A percentile compares a stretch with the other conserved stretches of the same genome.
phyloP scores from a whole-genome alignment of 2,888 invertebrate species.

The Plagodis pulveraria region DNA sequence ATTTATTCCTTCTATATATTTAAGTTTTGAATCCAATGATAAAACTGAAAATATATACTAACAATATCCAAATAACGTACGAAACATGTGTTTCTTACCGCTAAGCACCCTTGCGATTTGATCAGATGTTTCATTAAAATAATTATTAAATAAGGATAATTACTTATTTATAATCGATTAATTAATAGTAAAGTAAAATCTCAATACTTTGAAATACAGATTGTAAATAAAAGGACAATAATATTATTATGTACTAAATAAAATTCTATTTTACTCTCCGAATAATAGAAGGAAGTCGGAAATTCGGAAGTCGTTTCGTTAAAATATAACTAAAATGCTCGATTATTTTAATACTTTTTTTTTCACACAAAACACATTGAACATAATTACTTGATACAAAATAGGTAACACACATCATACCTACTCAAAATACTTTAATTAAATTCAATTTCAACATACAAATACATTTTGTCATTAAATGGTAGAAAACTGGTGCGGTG shows the following conservation, averaged over 20 bases:
- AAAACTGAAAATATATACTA: constrained; percentile 23
- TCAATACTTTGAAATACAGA: constrained; percentile 11
- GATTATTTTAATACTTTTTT: constrained; percentile 52
- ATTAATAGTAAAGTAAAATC: not conserved
- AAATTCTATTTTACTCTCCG: constrained; percentile 5
- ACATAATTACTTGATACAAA: constrained; percentile 21
- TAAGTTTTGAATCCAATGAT: constrained; percentile 23
- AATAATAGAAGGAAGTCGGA: constrained; percentile 66
- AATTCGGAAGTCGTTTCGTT: constrained; percentile 77
- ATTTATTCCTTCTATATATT: constrained; percentile 71
- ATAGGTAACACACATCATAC: constrained; percentile 9
- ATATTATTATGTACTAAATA: constrained; percentile 8
- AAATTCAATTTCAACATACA: constrained; percentile 26
- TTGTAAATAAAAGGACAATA: constrained; percentile 16
- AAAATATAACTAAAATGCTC: constrained; percentile 73
- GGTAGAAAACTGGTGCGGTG: constrained; percentile 14
- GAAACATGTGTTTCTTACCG: constrained; percentile 64
- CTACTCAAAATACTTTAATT: constrained; percentile 16
- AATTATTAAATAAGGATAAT: no score
- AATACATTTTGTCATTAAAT: constrained; percentile 13
- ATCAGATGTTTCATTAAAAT: constrained; percentile 58
- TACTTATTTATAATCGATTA: no score
- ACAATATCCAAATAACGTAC: constrained; percentile 25
- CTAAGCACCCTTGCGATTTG: constrained; percentile 68
- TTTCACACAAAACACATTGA: constrained; percentile 54